phyloP scores from a whole-genome alignment of 2,113 vertebrate species.

The Myodes glareolus region DNA sequence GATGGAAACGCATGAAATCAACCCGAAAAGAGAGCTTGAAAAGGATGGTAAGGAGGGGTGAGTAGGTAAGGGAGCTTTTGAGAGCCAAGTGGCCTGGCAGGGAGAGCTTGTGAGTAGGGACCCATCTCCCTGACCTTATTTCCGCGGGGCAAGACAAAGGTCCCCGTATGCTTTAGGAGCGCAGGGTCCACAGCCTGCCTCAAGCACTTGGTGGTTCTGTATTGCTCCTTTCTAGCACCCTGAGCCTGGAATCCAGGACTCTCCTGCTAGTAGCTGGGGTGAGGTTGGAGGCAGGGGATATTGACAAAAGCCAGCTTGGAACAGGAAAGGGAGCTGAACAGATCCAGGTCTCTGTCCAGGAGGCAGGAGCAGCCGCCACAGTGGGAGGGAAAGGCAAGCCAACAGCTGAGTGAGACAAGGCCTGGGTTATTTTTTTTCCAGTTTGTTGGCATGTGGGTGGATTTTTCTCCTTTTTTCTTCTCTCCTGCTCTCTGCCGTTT shows the following conservation, averaged over 20 bases:
- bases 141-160: neutral
- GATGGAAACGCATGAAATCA: conserved; percentile 21
- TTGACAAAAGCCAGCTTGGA: conserved; percentile 54
- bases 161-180: neutral
- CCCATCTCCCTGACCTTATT: conserved; percentile 11
- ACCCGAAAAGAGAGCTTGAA: conserved; percentile 17
- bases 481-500: conserved; percentile 81
- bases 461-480: conserved; percentile 83
- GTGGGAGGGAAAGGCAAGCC: conserved; percentile 80
- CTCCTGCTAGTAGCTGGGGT: neutral
- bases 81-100: neutral
- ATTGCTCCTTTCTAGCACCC: neutral
- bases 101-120: neutral
- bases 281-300: neutral
- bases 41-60: neutral
- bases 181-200: neutral
- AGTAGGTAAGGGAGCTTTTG: neutral
- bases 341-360: conserved; percentile 75
- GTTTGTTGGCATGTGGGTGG: conserved; percentile 83
- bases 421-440: conserved; percentile 82
- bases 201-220: neutral
- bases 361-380: conserved; percentile 76
- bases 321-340: conserved; percentile 44
- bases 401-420: conserved; percentile 82
- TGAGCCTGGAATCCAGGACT: neutral